These are phyloP conservation scores for Lordiphosa mommai DNA, from an alignment of 1,140 invertebrate species.

Conservation along the genomic window DNA sequence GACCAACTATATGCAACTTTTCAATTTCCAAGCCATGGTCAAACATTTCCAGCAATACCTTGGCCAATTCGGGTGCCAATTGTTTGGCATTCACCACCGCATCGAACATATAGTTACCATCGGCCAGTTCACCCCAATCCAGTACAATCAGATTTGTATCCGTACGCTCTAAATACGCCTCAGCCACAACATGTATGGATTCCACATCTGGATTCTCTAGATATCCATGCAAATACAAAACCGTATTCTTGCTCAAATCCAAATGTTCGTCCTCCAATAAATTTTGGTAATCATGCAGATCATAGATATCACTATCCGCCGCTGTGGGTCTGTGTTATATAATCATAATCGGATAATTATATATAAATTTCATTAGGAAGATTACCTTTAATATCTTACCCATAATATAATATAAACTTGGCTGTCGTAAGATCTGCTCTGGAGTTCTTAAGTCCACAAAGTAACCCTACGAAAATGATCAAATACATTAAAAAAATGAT, in stretches of 20 bases:
- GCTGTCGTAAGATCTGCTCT: slow-evolving; percentile 59
- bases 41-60: slow-evolving; percentile 70
- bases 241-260: slow-evolving; percentile 80
- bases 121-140: slow-evolving; percentile 83
- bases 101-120: slow-evolving; percentile 82
- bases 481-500: slow-evolving; percentile 1
- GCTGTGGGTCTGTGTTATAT: slow-evolving; percentile 52
- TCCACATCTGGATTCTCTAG: slow-evolving; percentile 82
- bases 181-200: slow-evolving; percentile 81
- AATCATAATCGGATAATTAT: not conserved
- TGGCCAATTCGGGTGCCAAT: slow-evolving; percentile 65
- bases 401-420: slow-evolving; percentile 67
- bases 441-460: slow-evolving; percentile 60
- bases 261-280: slow-evolving; percentile 80
- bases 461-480: slow-evolving; percentile 38
- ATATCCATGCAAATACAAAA: slow-evolving; percentile 83
- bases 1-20: slow-evolving; percentile 86
- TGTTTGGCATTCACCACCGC: slow-evolving; percentile 81
- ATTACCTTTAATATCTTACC: slow-evolving; percentile 24
- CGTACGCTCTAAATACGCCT: slow-evolving; percentile 75
- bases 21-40: slow-evolving; percentile 72
- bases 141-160: slow-evolving; percentile 81
- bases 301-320: slow-evolving; percentile 69
- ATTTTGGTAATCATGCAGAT: slow-evolving; percentile 54
- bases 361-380: not conserved